These are phyloP conservation scores for Calephelis virginiensis DNA, from an alignment of 1,140 invertebrate species.

Conservation along the genomic window DNA sequence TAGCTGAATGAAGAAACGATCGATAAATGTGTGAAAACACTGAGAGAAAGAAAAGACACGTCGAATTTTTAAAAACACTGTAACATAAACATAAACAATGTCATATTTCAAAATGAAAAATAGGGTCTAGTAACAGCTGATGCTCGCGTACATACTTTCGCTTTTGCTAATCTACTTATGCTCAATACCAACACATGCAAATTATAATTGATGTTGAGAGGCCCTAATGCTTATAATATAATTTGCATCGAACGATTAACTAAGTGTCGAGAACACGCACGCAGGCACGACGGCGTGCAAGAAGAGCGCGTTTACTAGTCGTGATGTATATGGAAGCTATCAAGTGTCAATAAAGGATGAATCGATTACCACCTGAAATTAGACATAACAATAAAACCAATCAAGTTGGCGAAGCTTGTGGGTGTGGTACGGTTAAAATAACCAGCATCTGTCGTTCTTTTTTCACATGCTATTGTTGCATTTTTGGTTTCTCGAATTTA, in stretches of 20 bases:
- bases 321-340: conserved; percentile 43
- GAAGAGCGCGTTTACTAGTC: conserved; percentile 15
- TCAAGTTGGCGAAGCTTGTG: conserved; percentile 15
- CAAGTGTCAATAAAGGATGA: conserved; percentile 55
- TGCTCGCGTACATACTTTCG: background rate
- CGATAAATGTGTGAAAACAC: no score
- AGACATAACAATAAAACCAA: conserved; percentile 13
- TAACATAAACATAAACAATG: rapidly evolving
- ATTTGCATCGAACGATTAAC: conserved; percentile 42
- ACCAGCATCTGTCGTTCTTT: no score
- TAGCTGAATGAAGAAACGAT: no score
- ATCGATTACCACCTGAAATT: conserved; percentile 47
- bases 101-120: no score
- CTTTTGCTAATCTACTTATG: conserved; percentile 44
- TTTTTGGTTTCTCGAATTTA: no score
- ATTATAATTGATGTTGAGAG: conserved; percentile 17
- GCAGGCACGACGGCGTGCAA: conserved; percentile 22
- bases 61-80: no score
- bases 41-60: no score
- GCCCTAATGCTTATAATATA: conserved; percentile 14
- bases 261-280: conserved; percentile 29
- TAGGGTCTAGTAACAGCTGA: no score
- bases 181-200: conserved; percentile 21
- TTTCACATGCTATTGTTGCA: no score
- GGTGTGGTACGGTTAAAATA: background rate